Evolutionary conservation across 2,888 invertebrate genomes (phyloP), one percentile per base, ranked within the genome.

Genomic region (Drosophila peninsularis): DNA sequence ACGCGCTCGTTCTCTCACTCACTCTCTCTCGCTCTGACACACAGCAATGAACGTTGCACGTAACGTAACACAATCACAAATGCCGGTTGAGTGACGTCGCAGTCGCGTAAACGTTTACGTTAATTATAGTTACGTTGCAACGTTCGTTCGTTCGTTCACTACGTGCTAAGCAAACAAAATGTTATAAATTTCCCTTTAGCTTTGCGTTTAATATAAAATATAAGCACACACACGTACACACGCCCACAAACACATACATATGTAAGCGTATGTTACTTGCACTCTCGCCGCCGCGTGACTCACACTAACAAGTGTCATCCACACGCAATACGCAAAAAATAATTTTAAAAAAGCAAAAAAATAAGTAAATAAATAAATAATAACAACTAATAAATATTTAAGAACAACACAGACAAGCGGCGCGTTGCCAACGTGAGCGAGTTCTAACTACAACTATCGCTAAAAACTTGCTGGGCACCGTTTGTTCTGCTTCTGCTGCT

Each of bases 371-470:
- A 52, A 37, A 36, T 65, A 78, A 75, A 73, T 77, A 76, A 69
- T 65, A 76, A 73, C 52, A 74, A 70, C 37, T 62, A 74, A 62
- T 78, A 65, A 69, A 62, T 69, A 61, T 24, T 50, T 56, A 66
- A 34, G 62, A 55, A 19, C 67, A 32, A 37, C 50, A 67, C 47
- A 44, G 45, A 42, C 21, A 44, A 67, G 64, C 78, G 61, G 63
- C 75, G 73, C 68, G 75, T 77, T 78, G 70, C 70, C 64, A 74
- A 70, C 75, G 65, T 78, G 65, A 76, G 70, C 75, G 69, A 78
- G 75, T 76, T 78, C 75, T 58, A 76, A 76, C 70, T 74, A 76
- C 74, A 76, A 76, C 75, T 76, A 76, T 78, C 78, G 75, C 74
- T 55, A 62, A 74, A 64, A 75, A 69, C 54, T 75, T 54, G 64